Evolutionary conservation across 2,888 invertebrate genomes (phyloP), one percentile per base, ranked within the genome.

Genomic region (Polydrusus pterygomalis): DNA sequence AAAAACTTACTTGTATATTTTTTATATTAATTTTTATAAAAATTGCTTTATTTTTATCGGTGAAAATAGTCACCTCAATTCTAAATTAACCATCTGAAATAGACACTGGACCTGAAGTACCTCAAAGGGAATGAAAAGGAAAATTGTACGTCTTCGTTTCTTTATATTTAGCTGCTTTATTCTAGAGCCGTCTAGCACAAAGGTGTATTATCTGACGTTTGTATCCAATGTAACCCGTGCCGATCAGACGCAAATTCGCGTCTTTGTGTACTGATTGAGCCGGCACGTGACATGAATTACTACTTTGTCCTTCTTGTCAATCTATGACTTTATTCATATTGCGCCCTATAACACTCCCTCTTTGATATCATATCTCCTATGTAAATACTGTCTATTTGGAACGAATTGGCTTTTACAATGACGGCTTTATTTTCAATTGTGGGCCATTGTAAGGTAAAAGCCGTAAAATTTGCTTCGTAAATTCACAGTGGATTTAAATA

Each of bases 221-320:
- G 70, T 75, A 70, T 70, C 69, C 70, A 38, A 13, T 15, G 45
- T 75, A 75, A 75, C 75, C 71, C 75, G 75, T 75, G 71, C 75
- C 49, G 85, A 85, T 87, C 87, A 86, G 86, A 86, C 85, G 86
- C 86, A 87, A 87, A 87, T 87, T 86, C 83, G 82, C 81, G 82
- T 85, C 85, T 87, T 87, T 87, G 86, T 87, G 82, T 82, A 82
- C 83, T 87, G 87, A 87, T 87, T 87, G 85, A 79, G 81, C 81
- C 78, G 79, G 78, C 84, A 84, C 85, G 85, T 85, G 85, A 85
- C 84, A 81, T 71, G 85, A 85, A 84, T 84, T 80, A 81, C 77
- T 79, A 80, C 82, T 81, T 82, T 80, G 80, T 81, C 77, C 80
- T 78, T 80, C 81, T 79, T 80, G 82, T 80, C 82, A 82, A 80